Conservation (phyloP, 2,888 invertebrate species). For the Carpatolechia fugitivella region DNA sequence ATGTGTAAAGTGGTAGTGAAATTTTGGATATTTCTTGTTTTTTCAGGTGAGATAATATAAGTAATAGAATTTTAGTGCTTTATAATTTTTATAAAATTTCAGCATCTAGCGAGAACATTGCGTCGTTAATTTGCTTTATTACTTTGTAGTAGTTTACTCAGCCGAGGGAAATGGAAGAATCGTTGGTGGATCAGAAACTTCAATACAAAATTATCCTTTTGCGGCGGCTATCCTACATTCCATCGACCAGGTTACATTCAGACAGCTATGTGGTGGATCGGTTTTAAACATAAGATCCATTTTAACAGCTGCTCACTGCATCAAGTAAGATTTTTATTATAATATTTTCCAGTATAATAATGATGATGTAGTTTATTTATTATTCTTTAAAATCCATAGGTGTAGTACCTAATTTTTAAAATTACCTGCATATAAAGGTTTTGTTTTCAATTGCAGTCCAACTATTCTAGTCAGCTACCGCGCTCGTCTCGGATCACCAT, state of each 20-base stretch:
- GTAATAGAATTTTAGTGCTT: no score
- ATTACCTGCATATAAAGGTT: not conserved
- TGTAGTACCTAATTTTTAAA: not conserved
- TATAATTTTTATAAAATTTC: no score
- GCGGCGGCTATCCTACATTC: constrained; percentile 21
- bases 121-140: no score
- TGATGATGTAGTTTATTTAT: no score
- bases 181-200: constrained; percentile 10
- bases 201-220: constrained; percentile 20
- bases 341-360: not conserved
- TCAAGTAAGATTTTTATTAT: constrained; percentile 23
- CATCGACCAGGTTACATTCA: constrained; percentile 7
- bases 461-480: no score
- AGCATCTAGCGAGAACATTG: no score
- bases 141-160: no score
- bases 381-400: no score
- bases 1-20: not conserved
- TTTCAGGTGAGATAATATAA: not conserved
- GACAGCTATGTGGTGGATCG: constrained; percentile 30
- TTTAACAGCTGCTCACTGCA: constrained; percentile 32
- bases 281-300: constrained; percentile 30
- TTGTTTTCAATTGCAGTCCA: not conserved
- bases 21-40: not conserved
- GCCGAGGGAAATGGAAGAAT: no score
- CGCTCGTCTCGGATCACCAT: constrained; percentile 40